A percentile compares a stretch with the other conserved stretches of the same genome.
Conservation (phyloP, 2,888 invertebrate genomes). For the Drosophila kuntzei region DNA sequence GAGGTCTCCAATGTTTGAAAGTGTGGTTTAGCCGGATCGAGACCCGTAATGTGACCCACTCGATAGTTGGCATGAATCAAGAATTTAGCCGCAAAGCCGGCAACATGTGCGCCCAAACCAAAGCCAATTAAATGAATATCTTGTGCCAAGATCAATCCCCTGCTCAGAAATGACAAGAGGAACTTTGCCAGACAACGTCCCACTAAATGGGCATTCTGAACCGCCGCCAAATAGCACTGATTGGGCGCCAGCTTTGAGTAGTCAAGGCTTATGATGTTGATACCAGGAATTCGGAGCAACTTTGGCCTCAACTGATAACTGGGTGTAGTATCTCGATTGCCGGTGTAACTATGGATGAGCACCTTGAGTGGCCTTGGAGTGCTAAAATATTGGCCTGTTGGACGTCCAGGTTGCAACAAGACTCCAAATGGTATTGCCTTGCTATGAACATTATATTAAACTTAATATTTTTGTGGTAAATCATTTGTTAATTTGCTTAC, state of each 20-base stretch:
- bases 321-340: neutral
- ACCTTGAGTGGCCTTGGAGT: neutral
- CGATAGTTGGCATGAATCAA: neutral
- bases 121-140: constrained; percentile 7
- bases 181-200: constrained; percentile 1
- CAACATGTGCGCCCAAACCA: constrained; percentile 7
- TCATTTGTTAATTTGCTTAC: neutral
- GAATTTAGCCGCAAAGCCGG: constrained; percentile 5
- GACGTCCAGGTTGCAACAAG: neutral
- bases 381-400: neutral
- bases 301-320: neutral
- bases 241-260: constrained; percentile 1
- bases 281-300: neutral
- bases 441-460: neutral
- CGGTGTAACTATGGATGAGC: constrained; percentile 1
- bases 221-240: neutral
- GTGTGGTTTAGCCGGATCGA: constrained; percentile 4
- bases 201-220: constrained; percentile 2
- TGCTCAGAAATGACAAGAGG: neutral
- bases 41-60: neutral
- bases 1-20: too few species aligned
- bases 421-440: neutral
- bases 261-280: constrained; percentile 2
- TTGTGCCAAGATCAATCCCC: neutral
- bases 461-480: too few species aligned